Percentiles rank a stretch among this genome's conserved stretches.
phyloP scores from a whole-genome alignment of 2,888 invertebrate species.

The Drosophila formosana region DNA sequence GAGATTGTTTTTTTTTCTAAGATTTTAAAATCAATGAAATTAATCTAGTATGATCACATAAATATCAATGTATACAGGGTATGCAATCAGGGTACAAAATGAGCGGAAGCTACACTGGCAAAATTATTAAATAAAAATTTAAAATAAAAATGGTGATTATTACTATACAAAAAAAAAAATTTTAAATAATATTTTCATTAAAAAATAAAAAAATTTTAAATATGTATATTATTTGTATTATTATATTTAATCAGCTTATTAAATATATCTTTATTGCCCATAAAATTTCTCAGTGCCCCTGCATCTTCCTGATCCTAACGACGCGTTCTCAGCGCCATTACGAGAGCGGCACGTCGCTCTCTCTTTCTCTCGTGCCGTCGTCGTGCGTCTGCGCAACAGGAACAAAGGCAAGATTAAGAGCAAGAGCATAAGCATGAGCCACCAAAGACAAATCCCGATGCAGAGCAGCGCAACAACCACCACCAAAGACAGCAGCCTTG shows the following conservation, averaged over 20 bases:
- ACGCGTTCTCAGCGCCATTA: conserved; percentile 39
- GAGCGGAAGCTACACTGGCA: conserved; percentile 64
- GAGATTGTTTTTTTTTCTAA: no score
- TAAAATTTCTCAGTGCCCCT: conserved; percentile 37
- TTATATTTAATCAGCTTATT: no score
- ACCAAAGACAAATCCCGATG: conserved; percentile 46
- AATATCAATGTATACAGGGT: conserved; percentile 1
- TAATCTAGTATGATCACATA: neutral
- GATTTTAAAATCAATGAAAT: no score
- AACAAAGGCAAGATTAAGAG: conserved; percentile 30
- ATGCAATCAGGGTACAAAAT: conserved; percentile 11
- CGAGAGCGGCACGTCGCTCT: conserved; percentile 31
- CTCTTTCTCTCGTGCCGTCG: conserved; percentile 62
- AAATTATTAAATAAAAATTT: neutral
- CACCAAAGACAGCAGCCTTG: conserved; percentile 34
- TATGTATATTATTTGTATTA: no score
- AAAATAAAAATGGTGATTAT: neutral
- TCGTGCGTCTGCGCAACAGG: conserved; percentile 71
- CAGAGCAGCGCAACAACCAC: conserved; percentile 66
- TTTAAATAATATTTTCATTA: neutral
- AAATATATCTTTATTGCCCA: neutral
- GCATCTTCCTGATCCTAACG: conserved; percentile 30
- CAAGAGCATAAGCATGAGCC: conserved; percentile 37
- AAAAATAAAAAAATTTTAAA: no score
- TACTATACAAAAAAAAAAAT: neutral